Conservation (phyloP, 2,888 invertebrate species). For the Dynastes hyllus region DNA sequence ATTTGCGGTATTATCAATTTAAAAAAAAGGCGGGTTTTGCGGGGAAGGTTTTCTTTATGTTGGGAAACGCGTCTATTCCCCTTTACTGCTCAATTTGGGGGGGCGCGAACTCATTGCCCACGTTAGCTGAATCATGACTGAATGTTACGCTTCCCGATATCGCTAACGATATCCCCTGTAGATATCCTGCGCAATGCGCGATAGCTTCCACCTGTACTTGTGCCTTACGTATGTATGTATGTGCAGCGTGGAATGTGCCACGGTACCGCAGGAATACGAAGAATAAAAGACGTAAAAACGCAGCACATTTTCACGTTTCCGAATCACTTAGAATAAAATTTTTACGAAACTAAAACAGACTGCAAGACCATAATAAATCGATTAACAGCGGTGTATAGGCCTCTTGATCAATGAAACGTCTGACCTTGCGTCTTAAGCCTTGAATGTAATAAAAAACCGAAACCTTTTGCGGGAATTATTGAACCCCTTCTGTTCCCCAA, state of each 20-base stretch:
- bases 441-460: too few relatives aligned
- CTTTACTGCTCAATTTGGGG: slow-evolving; percentile 15
- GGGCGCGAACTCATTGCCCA: slow-evolving; percentile 23
- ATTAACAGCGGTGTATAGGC: too few relatives aligned
- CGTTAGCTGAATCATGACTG: slow-evolving; percentile 41
- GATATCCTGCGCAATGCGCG: slow-evolving; percentile 47
- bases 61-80: slow-evolving; percentile 19
- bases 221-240: not conserved
- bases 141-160: slow-evolving; percentile 30
- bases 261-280: not conserved
- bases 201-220: slow-evolving; percentile 40
- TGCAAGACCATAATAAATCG: too few relatives aligned
- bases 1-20: too few relatives aligned
- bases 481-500: too few relatives aligned
- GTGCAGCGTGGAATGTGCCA: slow-evolving; percentile 3
- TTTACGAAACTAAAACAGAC: too few relatives aligned
- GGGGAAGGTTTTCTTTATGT: not conserved
- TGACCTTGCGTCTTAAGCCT: too few relatives aligned
- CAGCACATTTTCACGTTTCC: too few relatives aligned
- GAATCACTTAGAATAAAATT: too few relatives aligned
- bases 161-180: slow-evolving; percentile 15
- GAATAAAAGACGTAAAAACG: not conserved
- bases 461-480: too few relatives aligned
- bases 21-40: too few relatives aligned
- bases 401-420: too few relatives aligned